Evolutionary conservation across 2,888 invertebrate genomes (phyloP), one percentile per base, ranked within the genome.

Genomic region (Monochamus alternatus): DNA sequence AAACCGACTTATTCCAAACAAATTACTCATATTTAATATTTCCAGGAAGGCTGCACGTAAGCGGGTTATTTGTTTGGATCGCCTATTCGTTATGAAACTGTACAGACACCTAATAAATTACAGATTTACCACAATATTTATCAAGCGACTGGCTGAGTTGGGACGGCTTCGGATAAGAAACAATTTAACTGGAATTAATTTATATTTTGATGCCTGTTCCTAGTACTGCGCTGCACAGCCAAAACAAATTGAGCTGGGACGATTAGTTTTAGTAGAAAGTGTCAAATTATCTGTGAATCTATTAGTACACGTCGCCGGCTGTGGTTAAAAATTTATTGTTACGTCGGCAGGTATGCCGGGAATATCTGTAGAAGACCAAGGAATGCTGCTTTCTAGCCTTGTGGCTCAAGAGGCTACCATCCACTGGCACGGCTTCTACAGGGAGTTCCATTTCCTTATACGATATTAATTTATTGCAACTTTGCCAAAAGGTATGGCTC

Each of bases 101-200:
- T 62, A 59, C 32, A 76, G 67, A 79, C 74, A 72, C 58, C 55
- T 59, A 65, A 75, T 74, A 74, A 77, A 77, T 75, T 72, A 62
- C 73, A 55, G 75, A 79, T 74, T 77, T 75, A 77, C 75, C 75
- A 73, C 67, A 77, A 75, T 74, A 77, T 73, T 73, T 64, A 77
- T 75, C 74, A 77, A 73, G 8, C 44, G 73, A 74, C 51, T 65
- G 67, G 52, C 73, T 73, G 73, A 52, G 69, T 44, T 69, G 47
- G 59, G 44, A 58, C 77, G 72, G 75, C 52, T 76, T 60, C 73
- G 31, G 12, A 9, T 55, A 68, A 65, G 72, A 47, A 75, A 76
- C 75, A 66, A 77, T 72, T 77, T 77, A 71, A 75, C 72, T 72
- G 76, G 67, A 77, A 79, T 75, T 76, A 75, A 76, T 75, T 75